Evolutionary conservation across 2,888 invertebrate species (phyloP).

Genomic region (Hyalella azteca): DNA sequence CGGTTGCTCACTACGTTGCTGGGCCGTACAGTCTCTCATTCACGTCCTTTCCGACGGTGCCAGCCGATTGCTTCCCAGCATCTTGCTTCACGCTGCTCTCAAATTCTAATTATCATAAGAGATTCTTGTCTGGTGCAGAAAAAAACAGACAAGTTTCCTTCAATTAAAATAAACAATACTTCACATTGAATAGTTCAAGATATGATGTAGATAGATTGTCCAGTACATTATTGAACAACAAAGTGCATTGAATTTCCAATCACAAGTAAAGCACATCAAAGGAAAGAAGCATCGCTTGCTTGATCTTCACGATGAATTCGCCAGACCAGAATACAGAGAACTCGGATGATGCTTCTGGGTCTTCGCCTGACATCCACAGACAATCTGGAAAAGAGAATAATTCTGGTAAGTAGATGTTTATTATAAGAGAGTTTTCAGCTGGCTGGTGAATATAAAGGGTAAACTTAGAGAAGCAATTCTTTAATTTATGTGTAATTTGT

Average conservation of each 20-base stretch:
- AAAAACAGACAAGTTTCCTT: no score
- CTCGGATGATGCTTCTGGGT: background rate
- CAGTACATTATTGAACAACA: no score
- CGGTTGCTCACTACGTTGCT: conserved; percentile 7
- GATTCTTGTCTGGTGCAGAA: no score
- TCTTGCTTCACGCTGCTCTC: background rate
- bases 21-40: conserved; percentile 21
- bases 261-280: background rate
- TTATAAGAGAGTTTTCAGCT: no score
- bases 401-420: conserved; percentile 10
- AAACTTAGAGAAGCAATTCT: no score
- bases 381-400: conserved; percentile 9
- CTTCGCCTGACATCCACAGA: background rate
- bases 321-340: background rate
- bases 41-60: conserved; percentile 1
- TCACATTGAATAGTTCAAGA: no score
- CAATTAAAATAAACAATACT: no score
- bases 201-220: no score
- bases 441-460: no score
- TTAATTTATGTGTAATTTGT: no score
- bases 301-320: conserved; percentile 12
- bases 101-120: background rate
- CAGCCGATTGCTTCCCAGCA: background rate
- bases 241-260: background rate
- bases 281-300: background rate